Conservation (phyloP, 2,888 invertebrate genomes). For the Argynnis bischoffii region DNA sequence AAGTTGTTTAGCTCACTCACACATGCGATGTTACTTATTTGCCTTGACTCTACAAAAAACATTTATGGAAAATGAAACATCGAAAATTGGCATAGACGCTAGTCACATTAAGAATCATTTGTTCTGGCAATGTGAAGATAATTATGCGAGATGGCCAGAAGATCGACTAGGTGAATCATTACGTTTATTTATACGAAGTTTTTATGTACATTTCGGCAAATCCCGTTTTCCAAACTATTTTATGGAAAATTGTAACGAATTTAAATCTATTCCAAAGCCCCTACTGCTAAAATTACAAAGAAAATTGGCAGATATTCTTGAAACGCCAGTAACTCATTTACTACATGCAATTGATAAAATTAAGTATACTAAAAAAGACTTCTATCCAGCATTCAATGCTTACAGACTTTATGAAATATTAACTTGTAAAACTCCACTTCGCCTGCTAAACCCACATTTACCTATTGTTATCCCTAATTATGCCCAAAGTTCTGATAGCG, state of each 20-base stretch:
- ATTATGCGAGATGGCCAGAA: constrained; percentile 88
- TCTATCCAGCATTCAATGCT: constrained; percentile 85
- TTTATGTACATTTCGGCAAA: constrained; percentile 84
- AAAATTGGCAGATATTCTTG: constrained; percentile 85
- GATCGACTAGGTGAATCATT: constrained; percentile 87
- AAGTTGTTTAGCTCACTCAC: constrained; percentile 86
- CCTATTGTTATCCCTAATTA: constrained; percentile 50
- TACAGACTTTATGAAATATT: constrained; percentile 83
- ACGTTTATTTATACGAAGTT: constrained; percentile 82
- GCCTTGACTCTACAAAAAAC: constrained; percentile 87
- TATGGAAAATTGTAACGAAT: constrained; percentile 86
- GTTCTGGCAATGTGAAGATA: constrained; percentile 90
- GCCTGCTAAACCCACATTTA: constrained; percentile 72
- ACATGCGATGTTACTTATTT: constrained; percentile 87
- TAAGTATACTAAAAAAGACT: constrained; percentile 81
- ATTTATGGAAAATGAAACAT: constrained; percentile 85
- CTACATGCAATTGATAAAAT: constrained; percentile 87
- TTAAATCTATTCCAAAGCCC: constrained; percentile 86
- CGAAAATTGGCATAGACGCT: constrained; percentile 84
- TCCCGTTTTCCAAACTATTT: constrained; percentile 88
- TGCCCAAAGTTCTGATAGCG: constrained; percentile 65
- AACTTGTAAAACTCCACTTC: constrained; percentile 78
- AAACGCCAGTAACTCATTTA: constrained; percentile 87
- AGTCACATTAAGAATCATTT: constrained; percentile 88
- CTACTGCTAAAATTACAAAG: constrained; percentile 85